These are phyloP conservation scores for Zaprionus capensis DNA, from an alignment of 1,140 invertebrate species.

Conservation along the genomic window DNA sequence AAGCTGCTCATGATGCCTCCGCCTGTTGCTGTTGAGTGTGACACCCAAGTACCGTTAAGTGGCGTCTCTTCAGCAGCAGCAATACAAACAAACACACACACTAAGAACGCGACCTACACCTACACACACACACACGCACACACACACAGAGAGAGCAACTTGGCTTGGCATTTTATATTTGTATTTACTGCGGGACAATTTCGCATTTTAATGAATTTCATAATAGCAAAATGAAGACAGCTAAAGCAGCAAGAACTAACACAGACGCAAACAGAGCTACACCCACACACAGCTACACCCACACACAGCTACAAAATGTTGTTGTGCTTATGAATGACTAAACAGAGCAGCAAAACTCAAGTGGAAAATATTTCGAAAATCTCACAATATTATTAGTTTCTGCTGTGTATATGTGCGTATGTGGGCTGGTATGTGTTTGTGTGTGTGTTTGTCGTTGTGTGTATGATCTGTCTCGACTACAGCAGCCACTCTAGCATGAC, in stretches of 20 bases:
- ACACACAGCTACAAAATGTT: not conserved
- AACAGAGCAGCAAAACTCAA: constrained; percentile 6
- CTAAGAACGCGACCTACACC: not conserved
- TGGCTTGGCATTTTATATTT: constrained; percentile 25
- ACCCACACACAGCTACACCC: not conserved
- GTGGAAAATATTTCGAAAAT: not conserved
- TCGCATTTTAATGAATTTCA: constrained; percentile 79
- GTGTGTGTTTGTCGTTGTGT: not conserved
- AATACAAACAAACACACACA: constrained; percentile 15
- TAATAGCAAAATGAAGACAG: constrained; percentile 75
- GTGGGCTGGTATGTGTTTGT: not conserved
- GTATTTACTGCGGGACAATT: constrained; percentile 60
- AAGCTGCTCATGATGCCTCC: not conserved
- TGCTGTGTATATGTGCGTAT: not conserved
- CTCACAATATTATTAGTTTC: not conserved
- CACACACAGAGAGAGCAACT: not conserved
- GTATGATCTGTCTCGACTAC: not conserved
- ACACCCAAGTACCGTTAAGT: constrained; percentile 65
- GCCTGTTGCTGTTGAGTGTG: constrained; percentile 12
- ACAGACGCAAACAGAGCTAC: not conserved
- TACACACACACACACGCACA: constrained; percentile 15
- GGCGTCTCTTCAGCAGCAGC: constrained; percentile 28
- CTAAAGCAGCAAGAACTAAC: constrained; percentile 27
- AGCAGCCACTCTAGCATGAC: not conserved
- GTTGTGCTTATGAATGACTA: not conserved